Conservation (phyloP, 2,888 invertebrate species). For the Patella depressa region DNA sequence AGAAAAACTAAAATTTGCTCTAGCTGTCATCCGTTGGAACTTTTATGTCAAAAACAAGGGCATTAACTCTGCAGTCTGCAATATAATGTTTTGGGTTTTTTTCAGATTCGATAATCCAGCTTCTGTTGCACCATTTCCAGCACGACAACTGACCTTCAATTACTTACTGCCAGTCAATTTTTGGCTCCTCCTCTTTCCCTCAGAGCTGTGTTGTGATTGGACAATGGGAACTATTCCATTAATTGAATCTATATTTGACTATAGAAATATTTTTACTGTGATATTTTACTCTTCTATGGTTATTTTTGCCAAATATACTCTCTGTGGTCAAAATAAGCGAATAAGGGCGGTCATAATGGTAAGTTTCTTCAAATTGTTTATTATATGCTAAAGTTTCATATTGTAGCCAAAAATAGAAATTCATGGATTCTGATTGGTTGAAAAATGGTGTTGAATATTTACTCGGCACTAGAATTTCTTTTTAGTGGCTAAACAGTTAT, state of each 20-base stretch:
- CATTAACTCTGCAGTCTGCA: background rate
- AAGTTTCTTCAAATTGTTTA: slow-evolving; percentile 52
- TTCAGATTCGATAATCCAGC: slow-evolving; percentile 96
- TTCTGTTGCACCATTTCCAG: slow-evolving; percentile 86
- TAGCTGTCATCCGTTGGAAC: no score
- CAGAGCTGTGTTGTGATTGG: slow-evolving; percentile 96
- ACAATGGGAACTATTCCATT: slow-evolving; percentile 96
- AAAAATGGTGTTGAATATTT: no score
- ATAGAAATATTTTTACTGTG: slow-evolving; percentile 85
- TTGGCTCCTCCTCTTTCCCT: slow-evolving; percentile 90
- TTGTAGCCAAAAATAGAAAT: no score
- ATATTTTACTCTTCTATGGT: slow-evolving; percentile 76
- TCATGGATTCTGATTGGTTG: no score
- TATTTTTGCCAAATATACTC: slow-evolving; percentile 53
- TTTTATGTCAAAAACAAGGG: no score
- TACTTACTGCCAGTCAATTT: slow-evolving; percentile 92
- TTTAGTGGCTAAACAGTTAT: no score
- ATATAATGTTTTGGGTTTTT: slow-evolving; percentile 29
- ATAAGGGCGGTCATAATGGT: slow-evolving; percentile 81
- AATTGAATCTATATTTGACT: slow-evolving; percentile 83
- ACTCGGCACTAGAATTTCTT: no score
- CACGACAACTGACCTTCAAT: slow-evolving; percentile 91
- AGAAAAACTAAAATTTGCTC: no score
- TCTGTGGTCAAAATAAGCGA: slow-evolving; percentile 48
- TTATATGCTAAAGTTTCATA: background rate